Base-by-base conservation (phyloP, 2,888 invertebrate species). In the Therioaphis trifolii region DNA sequence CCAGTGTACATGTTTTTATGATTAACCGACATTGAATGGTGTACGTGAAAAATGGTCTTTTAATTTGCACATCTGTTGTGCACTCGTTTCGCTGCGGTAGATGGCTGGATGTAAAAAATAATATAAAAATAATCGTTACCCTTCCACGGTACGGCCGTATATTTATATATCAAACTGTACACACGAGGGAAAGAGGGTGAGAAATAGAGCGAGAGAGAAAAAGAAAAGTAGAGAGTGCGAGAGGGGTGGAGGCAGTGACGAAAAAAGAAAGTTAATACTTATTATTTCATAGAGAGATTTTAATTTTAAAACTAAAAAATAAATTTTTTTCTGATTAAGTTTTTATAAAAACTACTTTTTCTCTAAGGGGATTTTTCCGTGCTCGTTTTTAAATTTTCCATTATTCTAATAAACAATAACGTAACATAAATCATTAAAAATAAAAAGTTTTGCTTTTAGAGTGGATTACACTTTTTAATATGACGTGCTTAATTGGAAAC, bases 21-120 rank as follows among this genome's bases (percentile, higher is more conserved):
- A 35, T 49, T 52, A 52, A 35, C 49, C 49, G 40, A 68, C 68
- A 78, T 78, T 18, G 52, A 27, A 78, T 63, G 18, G 49, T 49
- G 49, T 49, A 35, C 35, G 66, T 68, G 77, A 78, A 78, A 66
- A 78, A 78, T 78, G 77, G 52, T 68, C 24, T 78, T 78, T 78
- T 78, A 78, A 78, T 78, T 52, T 78, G 77, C 66, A 40, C 77
- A 78, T 68, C 77, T 68, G 77, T 68, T 78, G 49, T 77, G n/a
- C 49, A 63, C 35, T 21, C 52, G 49, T 40, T 40, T 68, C 66
- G 12, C 55, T n/a, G 29, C 12, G 0, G n/a, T n/a, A n/a, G n/a
- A n/a, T n/a, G 40, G 12, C n/a, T 27, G 58, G 21, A 12, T 29
- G 58, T 24, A 58, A 4, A 58, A 58, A 43, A 29, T 49, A 77